phyloP scores from a whole-genome alignment of 2,888 invertebrate genomes.

The Melolontha melolontha region DNA sequence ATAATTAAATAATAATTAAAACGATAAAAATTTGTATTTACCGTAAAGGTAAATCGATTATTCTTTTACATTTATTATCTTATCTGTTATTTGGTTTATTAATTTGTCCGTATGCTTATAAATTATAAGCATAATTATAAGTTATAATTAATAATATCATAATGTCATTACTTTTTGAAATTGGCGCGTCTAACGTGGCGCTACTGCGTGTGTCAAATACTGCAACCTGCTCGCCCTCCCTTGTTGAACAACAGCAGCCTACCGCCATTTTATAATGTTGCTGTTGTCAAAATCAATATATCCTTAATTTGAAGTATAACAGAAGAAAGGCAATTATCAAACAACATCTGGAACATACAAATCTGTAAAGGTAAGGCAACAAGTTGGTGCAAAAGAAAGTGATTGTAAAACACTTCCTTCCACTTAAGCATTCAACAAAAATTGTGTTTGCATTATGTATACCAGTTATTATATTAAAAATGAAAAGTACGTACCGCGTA shows the following conservation, averaged over 20 bases:
- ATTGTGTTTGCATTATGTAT: slow-evolving; percentile 61
- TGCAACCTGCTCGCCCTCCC: slow-evolving; percentile 17
- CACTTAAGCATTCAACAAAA: slow-evolving; percentile 57
- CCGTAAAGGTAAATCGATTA: too few relatives aligned
- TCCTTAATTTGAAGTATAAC: slow-evolving; percentile 43
- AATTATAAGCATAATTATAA: too few relatives aligned
- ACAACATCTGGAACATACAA: slow-evolving; percentile 43
- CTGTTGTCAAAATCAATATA: slow-evolving; percentile 45
- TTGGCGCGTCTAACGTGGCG: slow-evolving; percentile 16
- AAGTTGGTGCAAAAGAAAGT: slow-evolving; percentile 61
- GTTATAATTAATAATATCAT: too few relatives aligned
- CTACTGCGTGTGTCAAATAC: slow-evolving; percentile 12
- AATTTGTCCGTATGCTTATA: too few relatives aligned
- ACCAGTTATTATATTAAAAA: slow-evolving; percentile 57
- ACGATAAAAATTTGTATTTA: too few relatives aligned
- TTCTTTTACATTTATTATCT: too few relatives aligned
- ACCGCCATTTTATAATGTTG: slow-evolving; percentile 43
- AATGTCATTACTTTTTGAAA: too few relatives aligned
- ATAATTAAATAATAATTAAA: too few relatives aligned
- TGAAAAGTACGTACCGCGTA: slow-evolving; percentile 54
- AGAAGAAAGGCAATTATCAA: slow-evolving; percentile 46
- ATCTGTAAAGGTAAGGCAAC: slow-evolving; percentile 60
- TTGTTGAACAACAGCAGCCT: slow-evolving; percentile 34
- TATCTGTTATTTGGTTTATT: too few relatives aligned
- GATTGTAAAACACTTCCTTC: slow-evolving; percentile 61